phyloP scores from a whole-genome alignment of 2,113 vertebrate genomes.

The Ptyas mucosa region DNA sequence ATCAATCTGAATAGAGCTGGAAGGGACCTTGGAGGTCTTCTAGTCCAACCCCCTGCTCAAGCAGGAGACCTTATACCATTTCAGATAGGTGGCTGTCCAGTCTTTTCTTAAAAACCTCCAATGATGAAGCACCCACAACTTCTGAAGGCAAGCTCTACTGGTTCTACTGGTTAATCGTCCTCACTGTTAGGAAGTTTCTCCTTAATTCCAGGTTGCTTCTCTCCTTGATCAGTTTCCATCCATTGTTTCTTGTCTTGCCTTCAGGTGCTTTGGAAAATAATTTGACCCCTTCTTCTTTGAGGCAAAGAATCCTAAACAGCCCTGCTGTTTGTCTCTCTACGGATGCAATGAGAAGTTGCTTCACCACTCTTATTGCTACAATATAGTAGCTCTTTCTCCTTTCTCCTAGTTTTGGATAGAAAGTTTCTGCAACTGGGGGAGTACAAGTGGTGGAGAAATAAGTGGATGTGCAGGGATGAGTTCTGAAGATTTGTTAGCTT shows the following conservation, averaged over 20 bases:
- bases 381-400: background rate
- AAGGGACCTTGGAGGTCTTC: background rate
- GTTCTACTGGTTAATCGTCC: too few relatives aligned
- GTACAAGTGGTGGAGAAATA: rapidly evolving
- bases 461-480: background rate
- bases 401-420: background rate
- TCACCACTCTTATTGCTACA: background rate
- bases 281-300: background rate
- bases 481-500: background rate
- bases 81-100: too few relatives aligned
- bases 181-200: too few relatives aligned
- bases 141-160: too few relatives aligned
- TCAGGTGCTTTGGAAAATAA: background rate
- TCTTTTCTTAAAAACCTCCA: too few relatives aligned
- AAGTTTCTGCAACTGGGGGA: background rate
- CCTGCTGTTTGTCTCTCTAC: background rate
- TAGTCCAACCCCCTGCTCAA: background rate
- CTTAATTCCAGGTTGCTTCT: too few relatives aligned
- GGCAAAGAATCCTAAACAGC: background rate
- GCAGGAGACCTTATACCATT: background rate
- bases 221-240: too few relatives aligned
- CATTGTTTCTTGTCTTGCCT: background rate
- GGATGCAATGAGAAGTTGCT: background rate
- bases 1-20: background rate
- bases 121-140: too few relatives aligned